Evolutionary conservation across 2,113 vertebrate species (phyloP).

Genomic region (Progne subis): DNA sequence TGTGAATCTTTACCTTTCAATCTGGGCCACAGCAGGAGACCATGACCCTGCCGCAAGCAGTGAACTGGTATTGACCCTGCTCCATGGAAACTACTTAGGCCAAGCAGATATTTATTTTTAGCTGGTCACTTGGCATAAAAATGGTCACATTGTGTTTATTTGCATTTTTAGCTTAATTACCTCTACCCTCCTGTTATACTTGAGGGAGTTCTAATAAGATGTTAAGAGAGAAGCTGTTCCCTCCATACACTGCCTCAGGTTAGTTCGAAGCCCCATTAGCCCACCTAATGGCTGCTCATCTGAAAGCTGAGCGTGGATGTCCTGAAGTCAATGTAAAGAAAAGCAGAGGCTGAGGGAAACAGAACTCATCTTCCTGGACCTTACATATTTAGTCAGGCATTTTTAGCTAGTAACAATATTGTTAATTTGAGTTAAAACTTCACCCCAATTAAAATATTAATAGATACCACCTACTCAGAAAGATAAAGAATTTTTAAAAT

Average conservation of each 20-base stretch:
- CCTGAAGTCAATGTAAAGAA: constrained; percentile 26
- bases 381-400: background rate
- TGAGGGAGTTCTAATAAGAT: constrained; percentile 67
- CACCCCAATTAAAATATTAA: background rate
- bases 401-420: background rate
- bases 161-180: constrained; percentile 64
- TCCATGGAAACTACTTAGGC: background rate
- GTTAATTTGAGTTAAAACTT: background rate
- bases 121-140: constrained; percentile 47
- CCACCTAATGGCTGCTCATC: constrained; percentile 68
- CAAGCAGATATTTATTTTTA: background rate
- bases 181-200: constrained; percentile 54
- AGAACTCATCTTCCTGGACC: background rate
- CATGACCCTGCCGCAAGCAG: background rate
- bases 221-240: constrained; percentile 54
- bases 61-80: background rate
- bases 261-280: constrained; percentile 75
- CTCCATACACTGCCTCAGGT: constrained; percentile 43
- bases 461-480: background rate
- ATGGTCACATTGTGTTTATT: constrained; percentile 38
- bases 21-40: constrained; percentile 34
- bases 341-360: background rate
- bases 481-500: background rate
- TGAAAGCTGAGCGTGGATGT: background rate
- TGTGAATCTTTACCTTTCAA: constrained; percentile 17